phyloP scores from a whole-genome alignment of 2,888 invertebrate genomes.

The Lampropteryx suffumata region DNA sequence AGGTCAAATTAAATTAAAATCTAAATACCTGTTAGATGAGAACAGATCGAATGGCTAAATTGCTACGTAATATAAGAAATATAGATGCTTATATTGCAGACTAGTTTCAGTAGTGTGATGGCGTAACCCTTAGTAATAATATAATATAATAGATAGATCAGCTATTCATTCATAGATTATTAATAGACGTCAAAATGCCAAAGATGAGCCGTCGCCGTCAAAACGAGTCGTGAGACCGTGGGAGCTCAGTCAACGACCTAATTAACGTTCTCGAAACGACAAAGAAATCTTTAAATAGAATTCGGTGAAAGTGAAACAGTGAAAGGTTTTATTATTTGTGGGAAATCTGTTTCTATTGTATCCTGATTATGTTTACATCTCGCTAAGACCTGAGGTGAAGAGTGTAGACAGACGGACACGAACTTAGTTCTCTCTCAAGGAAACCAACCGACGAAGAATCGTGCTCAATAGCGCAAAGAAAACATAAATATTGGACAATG shows the following conservation, averaged over 20 bases:
- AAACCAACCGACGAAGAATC: too few species aligned
- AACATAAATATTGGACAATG: too few species aligned
- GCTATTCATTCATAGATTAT: conserved; percentile 14
- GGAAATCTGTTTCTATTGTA: conserved; percentile 12
- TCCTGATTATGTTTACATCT: conserved; percentile 1
- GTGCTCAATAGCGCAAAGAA: too few species aligned
- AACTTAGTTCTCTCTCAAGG: too few species aligned
- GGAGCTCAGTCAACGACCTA: conserved; percentile 32
- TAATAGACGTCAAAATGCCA: conserved; percentile 18
- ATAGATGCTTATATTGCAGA: background rate
- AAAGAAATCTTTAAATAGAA: conserved; percentile 23
- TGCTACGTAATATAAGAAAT: too few species aligned
- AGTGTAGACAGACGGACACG: too few species aligned
- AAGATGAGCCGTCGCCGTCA: conserved; percentile 17
- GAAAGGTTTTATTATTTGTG: conserved; percentile 14
- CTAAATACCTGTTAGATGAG: too few species aligned
- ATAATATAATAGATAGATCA: background rate
- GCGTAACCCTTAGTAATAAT: background rate
- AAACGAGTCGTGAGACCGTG: conserved; percentile 24
- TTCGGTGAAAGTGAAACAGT: conserved; percentile 20
- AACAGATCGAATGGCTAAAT: too few species aligned
- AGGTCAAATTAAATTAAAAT: too few species aligned
- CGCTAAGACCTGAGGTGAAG: too few species aligned
- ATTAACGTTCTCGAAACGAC: conserved; percentile 24
- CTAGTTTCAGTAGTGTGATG: background rate